Base-by-base conservation (phyloP, 2,888 invertebrate species). In the Antheraea assamensis region DNA sequence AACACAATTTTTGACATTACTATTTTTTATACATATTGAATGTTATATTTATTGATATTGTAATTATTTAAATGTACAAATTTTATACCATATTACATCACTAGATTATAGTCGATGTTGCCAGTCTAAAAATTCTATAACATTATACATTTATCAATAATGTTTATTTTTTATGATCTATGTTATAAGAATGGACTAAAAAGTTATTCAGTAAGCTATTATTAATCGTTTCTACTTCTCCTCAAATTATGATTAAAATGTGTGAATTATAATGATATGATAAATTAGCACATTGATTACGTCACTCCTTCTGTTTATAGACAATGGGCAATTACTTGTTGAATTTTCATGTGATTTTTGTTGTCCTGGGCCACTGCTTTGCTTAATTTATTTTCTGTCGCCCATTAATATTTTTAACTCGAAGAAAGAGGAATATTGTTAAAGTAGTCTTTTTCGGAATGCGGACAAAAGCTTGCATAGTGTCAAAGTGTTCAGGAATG, bases 1-100 rank as follows among this genome's bases (percentile, higher is more conserved):
- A 15, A 64, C 61, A 64, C 61, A 64, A 58, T 64, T 64, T 58
- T 64, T 64, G 61, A 64, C 61, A 64, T 64, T 64, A 64, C 61
- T 64, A 64, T 64, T 64, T 64, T 64, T 64, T 64, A 64, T 3
- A 17, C 17, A 64, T 64, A 64, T 21, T 17, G 17, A 30, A 30
- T 64, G 61, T 30, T 64, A 64, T 64, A 64, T 64, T 30, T 30
- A 64, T 64, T 30, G 15, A 64, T 64, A 64, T 64, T 27, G 19
- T 64, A 64, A 0, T 64, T 30, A 17, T 64, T 64, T 19, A n/a
- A 35, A 68, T 21, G 66, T 68, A 68, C 35, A 68, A 35, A 68
- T 68, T 35, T 68, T 35, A 35, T 3, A 68, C 0, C 35, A 19
- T 35, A 17, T 68, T 68, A 68, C 68, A 68, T 68, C 68, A 68